phyloP scores from a whole-genome alignment of 2,888 invertebrate genomes.

The Acholoe squamosa region DNA sequence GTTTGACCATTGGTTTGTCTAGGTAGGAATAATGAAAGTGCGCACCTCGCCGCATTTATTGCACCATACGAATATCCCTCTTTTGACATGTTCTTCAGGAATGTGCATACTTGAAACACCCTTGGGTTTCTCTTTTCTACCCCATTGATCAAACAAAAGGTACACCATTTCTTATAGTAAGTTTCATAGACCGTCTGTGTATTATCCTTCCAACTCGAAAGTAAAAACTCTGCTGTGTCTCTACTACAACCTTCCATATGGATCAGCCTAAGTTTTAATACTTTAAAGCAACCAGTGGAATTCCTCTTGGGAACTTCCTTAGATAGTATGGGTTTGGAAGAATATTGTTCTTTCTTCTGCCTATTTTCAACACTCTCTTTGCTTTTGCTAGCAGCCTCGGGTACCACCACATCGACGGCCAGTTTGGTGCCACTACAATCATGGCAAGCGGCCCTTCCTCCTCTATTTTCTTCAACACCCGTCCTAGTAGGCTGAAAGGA shows the following conservation, averaged over 20 bases:
- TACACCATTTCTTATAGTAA: background rate
- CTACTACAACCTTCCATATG: background rate
- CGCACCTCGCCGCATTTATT: no score
- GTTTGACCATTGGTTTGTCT: background rate
- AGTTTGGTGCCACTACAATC: background rate
- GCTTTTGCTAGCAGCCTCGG: background rate
- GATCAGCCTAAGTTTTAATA: background rate
- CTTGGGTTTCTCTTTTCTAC: background rate
- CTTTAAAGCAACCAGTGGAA: background rate
- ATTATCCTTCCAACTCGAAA: background rate
- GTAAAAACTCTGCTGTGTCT: background rate
- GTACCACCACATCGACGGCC: background rate
- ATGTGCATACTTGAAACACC: background rate
- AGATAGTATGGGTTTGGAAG: background rate
- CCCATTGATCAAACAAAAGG: background rate
- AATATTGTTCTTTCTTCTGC: background rate
- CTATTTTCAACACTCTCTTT: background rate
- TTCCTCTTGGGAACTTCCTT: background rate
- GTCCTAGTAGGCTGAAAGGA: no score
- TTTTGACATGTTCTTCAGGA: background rate
- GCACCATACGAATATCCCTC: no score
- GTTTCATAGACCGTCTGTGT: background rate
- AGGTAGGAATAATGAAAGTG: no score
- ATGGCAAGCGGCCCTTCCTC: background rate
- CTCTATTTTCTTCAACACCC: background rate